Evolutionary conservation across 2,113 vertebrate species (phyloP), one percentile per base, ranked within the genome.

Genomic region (Kryptolebias marmoratus): DNA sequence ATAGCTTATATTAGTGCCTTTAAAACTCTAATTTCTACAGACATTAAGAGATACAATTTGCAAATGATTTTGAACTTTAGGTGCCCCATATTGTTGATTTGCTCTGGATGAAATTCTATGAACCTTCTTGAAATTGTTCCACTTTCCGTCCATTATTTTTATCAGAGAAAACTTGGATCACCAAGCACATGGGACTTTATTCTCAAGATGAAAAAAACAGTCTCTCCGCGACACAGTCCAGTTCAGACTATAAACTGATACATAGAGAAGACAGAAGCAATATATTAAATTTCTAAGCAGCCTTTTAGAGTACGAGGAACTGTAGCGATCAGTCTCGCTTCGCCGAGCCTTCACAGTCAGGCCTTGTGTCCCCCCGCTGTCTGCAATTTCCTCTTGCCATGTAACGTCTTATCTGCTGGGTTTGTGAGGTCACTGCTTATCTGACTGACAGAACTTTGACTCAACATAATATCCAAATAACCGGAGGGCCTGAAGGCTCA

Each of bases 361-460:
- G 78, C 79, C 85, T 85, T 86, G 81, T 91, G 85, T 86, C 75
- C 76, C 39, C 64, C 72, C 30, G 63, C 81, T 67, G 81, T 84
- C 79, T 87, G 77, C 83, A 69, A 66, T 87, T 91, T 90, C 89
- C 89, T 90, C 84, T 85, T 84, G 79, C 88, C 87, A 71, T 87
- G 85, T 88, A 85, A 81, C 61, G 42, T 83, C 87, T 91, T 92
- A 90, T 91, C 87, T 87, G 73, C 68, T 61, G 77, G 73, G 83
- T 82, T 84, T 83, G 73, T 82, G 64, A 82, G 90, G 90, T 94
- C 91, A 92, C 73, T 71, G 89, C 85, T 88, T 87, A 93, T 92
- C 89, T 93, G 92, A 93, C 68, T 93, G 93, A 92, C 91, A 89
- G 83, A 75, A 69, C 84, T 90, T 86, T 88, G 83, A 89, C 89